A percentile compares a stretch with the other conserved stretches of the same genome.
Conservation (phyloP, 2,888 invertebrate species). For the Torymus auratus region DNA sequence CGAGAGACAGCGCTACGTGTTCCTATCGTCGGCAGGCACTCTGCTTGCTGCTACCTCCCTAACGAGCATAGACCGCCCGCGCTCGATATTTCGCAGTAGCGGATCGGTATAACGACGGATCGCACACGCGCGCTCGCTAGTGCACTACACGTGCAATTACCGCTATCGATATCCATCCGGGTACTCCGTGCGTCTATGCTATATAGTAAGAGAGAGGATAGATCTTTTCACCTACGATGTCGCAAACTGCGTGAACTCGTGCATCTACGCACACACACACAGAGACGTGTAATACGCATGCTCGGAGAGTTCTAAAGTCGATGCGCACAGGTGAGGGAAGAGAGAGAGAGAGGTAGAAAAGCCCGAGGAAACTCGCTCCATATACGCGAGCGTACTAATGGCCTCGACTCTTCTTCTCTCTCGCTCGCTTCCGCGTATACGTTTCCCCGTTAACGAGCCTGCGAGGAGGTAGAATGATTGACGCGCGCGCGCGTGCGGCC, state of each 20-base stretch:
- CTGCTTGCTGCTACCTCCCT: too few relatives aligned
- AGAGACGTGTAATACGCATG: too few relatives aligned
- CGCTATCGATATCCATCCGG: slow-evolving; percentile 66
- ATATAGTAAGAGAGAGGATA: slow-evolving; percentile 28
- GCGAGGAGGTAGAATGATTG: slow-evolving; percentile 22
- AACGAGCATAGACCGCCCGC: too few relatives aligned
- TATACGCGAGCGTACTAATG: slow-evolving; percentile 22
- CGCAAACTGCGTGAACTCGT: too few relatives aligned
- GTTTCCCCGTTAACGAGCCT: slow-evolving; percentile 15
- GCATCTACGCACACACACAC: too few relatives aligned
- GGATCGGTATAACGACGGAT: slow-evolving; percentile 56
- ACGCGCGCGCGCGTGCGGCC: neutral
- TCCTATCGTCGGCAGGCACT: too few relatives aligned
- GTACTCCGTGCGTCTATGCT: slow-evolving; percentile 23
- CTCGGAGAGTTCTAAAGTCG: too few relatives aligned
- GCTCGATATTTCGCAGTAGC: slow-evolving; percentile 13
- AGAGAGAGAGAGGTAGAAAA: neutral
- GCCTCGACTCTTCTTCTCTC: slow-evolving; percentile 20
- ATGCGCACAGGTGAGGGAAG: too few relatives aligned
- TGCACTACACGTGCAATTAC: slow-evolving; percentile 62
- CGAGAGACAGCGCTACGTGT: too few relatives aligned
- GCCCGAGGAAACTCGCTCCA: neutral
- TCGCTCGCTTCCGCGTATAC: neutral
- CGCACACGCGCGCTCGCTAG: slow-evolving; percentile 57
- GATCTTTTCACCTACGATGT: slow-evolving; percentile 6